These are phyloP conservation scores for Synanthedon tipuliformis DNA, from an alignment of 2,888 invertebrate genomes.

Conservation along the genomic window DNA sequence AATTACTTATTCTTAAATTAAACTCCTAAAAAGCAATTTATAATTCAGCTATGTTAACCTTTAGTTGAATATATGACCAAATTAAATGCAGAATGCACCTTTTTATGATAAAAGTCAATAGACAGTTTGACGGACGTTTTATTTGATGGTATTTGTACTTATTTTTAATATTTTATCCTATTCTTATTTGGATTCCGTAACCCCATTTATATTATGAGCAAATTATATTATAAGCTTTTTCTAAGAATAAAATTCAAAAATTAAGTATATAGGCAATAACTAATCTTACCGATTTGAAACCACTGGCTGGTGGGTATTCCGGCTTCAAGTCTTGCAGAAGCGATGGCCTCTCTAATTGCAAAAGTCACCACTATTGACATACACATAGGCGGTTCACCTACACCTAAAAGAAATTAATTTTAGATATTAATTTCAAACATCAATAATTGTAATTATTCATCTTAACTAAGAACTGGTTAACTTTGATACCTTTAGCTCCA, in stretches of 20 bases:
- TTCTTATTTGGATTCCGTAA: no score
- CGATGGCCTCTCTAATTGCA: constrained; percentile 72
- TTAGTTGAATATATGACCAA: no score
- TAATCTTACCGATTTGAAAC: constrained; percentile 66
- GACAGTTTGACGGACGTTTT: no score
- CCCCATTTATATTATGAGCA: neutral
- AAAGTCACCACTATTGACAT: constrained; percentile 51
- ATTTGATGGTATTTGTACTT: no score
- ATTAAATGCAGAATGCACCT: no score
- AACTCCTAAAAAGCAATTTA: no score
- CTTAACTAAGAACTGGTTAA: neutral
- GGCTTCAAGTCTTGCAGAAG: constrained; percentile 70
- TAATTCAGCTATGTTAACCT: no score
- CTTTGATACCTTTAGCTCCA: constrained; percentile 54
- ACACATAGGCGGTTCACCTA: constrained; percentile 58
- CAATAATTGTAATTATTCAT: no score
- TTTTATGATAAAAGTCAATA: no score
- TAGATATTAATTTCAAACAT: neutral
- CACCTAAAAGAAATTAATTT: constrained; percentile 5
- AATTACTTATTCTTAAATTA: no score
- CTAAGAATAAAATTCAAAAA: neutral
- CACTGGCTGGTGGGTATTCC: constrained; percentile 57
- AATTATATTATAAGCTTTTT: neutral
- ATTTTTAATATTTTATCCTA: no score
- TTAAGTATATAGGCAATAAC: no score